These are phyloP conservation scores for Oryzias melastigma DNA, from an alignment of 2,113 vertebrate species.

Conservation along the genomic window DNA sequence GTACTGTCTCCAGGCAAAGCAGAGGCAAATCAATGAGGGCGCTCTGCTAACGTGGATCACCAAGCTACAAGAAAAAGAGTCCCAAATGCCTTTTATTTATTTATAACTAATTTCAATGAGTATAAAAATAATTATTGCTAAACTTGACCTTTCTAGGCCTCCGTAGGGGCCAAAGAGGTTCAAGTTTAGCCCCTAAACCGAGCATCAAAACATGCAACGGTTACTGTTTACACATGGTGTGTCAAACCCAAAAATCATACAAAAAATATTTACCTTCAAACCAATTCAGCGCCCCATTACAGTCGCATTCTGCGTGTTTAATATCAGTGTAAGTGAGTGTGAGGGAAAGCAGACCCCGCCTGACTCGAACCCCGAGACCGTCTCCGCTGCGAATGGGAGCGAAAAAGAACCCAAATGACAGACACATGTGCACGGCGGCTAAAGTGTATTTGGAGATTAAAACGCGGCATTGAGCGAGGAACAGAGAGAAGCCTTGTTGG, in stretches of 20 bases:
- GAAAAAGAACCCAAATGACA: constrained; percentile 56
- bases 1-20: constrained; percentile 42
- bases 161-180: not conserved
- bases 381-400: constrained; percentile 27
- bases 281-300: constrained; percentile 13
- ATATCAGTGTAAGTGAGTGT: constrained; percentile 55
- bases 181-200: constrained; percentile 2
- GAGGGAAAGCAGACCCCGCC: constrained; percentile 44
- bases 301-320: constrained; percentile 30
- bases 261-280: constrained; percentile 18
- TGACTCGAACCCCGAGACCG: constrained; percentile 43
- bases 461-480: constrained; percentile 63
- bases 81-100: not conserved
- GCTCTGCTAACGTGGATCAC: constrained; percentile 3
- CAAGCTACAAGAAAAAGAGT: not conserved
- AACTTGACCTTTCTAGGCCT: constrained; percentile 11
- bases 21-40: constrained; percentile 46
- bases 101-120: constrained; percentile 16
- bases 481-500: constrained; percentile 72
- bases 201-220: constrained; percentile 15
- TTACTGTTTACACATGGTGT: constrained; percentile 12
- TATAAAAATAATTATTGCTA: constrained; percentile 17
- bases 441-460: constrained; percentile 67
- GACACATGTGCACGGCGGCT: constrained; percentile 51
- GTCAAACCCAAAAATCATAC: constrained; percentile 25